Evolutionary conservation across 2,888 invertebrate species (phyloP).

Genomic region (Clivina fossor): DNA sequence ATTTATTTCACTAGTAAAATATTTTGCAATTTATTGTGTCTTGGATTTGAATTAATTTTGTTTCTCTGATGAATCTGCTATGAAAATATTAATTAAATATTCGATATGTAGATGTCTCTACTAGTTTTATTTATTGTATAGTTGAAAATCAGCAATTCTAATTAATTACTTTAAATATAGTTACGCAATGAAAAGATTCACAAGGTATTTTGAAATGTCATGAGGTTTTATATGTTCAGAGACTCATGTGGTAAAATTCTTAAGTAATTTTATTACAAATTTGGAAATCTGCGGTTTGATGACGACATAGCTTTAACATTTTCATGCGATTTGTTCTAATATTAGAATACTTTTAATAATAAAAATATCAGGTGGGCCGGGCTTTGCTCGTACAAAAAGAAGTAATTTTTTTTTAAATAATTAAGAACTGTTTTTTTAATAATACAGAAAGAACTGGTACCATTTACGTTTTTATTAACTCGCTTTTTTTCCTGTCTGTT

Average conservation of each 20-base stretch:
- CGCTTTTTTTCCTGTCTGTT: too few species aligned
- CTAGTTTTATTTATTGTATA: not conserved
- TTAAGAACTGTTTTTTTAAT: too few species aligned
- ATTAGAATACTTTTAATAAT: not conserved
- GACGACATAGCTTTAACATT: too few species aligned
- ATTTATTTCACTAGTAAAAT: too few species aligned
- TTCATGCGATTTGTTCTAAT: constrained; percentile 7
- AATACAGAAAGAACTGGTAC: too few species aligned
- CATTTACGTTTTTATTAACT: too few species aligned
- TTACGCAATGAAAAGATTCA: constrained; percentile 3
- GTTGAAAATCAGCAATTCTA: constrained; percentile 4
- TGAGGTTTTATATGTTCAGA: constrained; percentile 4
- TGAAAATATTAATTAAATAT: not conserved
- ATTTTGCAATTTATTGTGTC: too few species aligned
- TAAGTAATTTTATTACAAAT: constrained; percentile 23
- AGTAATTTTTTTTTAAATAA: too few species aligned
- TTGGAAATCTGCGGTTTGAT: constrained; percentile 26
- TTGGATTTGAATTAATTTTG: too few species aligned
- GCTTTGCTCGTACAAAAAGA: too few species aligned
- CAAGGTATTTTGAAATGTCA: constrained; percentile 19
- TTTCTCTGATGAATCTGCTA: too few species aligned
- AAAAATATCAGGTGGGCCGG: too few species aligned
- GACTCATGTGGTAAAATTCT: constrained; percentile 2
- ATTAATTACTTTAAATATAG: constrained; percentile 26
- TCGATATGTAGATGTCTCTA: constrained; percentile 16